Percentiles rank a stretch among this genome's conserved stretches.
Conservation (phyloP, 2,888 invertebrate species). For the Tiphia femorata region DNA sequence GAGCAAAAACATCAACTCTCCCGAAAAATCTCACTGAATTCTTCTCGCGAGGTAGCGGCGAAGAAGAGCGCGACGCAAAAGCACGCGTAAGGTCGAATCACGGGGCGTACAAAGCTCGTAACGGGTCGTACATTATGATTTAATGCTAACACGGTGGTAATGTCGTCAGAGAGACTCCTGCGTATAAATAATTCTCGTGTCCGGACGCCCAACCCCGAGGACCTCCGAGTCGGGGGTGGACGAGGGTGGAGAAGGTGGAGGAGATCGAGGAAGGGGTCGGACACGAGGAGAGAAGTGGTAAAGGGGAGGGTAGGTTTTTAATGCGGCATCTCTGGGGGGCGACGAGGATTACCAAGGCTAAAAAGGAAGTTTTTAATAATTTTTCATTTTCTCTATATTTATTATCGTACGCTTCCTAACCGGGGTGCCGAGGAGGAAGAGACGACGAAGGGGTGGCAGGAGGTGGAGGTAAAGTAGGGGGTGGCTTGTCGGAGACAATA, state of each 20-base stretch:
- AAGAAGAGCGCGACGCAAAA: slow-evolving; percentile 33
- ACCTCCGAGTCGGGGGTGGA: slow-evolving; percentile 34
- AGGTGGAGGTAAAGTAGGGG: slow-evolving; percentile 16
- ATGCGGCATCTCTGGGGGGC: slow-evolving; percentile 68
- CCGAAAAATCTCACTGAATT: too few species aligned
- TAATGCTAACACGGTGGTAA: slow-evolving; percentile 69
- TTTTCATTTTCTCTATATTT: slow-evolving; percentile 70
- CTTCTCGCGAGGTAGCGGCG: too few species aligned
- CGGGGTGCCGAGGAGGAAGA: too few species aligned
- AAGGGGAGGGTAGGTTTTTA: slow-evolving; percentile 60
- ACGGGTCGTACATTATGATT: slow-evolving; percentile 69
- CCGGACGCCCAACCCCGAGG: slow-evolving; percentile 66
- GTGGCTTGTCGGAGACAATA: slow-evolving; percentile 59
- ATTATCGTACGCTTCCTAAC: slow-evolving; percentile 68
- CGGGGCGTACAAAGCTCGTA: slow-evolving; percentile 62
- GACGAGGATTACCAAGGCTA: slow-evolving; percentile 68
- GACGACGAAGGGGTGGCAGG: too few species aligned
- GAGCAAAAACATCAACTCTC: too few species aligned
- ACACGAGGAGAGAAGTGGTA: slow-evolving; percentile 34
- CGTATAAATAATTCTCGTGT: slow-evolving; percentile 69
- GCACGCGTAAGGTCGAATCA: slow-evolving; percentile 59
- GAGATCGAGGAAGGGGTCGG: slow-evolving; percentile 34
- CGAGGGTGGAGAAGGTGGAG: neutral
- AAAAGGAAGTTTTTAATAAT: slow-evolving; percentile 70
- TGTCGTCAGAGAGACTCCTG: slow-evolving; percentile 68